A percentile compares a stretch with the other conserved stretches of the same genome.
These are phyloP conservation scores for Spilosoma lubricipeda DNA, from an alignment of 2,888 invertebrate species.

Conservation along the genomic window DNA sequence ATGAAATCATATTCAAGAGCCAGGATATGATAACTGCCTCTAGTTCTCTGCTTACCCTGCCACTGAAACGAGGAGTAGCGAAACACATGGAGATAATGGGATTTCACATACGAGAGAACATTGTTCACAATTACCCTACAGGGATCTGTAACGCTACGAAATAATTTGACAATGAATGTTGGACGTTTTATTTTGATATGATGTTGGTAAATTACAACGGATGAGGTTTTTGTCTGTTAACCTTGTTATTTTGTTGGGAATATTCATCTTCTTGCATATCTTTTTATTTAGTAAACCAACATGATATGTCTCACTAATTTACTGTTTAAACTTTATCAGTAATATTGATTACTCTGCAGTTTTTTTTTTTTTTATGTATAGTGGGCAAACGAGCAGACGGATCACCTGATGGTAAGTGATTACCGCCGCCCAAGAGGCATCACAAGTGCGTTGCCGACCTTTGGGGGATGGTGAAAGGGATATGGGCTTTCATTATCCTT, in stretches of 20 bases:
- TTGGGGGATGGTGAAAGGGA: no score
- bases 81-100: constrained; percentile 45
- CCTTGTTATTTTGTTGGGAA: background rate
- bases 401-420: no score
- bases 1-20: background rate
- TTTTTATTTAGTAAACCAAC: background rate
- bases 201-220: constrained; percentile 13
- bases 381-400: no score
- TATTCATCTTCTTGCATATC: background rate
- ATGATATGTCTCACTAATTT: background rate
- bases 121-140: constrained; percentile 50
- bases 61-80: constrained; percentile 18
- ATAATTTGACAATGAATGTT: constrained; percentile 44
- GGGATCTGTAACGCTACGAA: constrained; percentile 41
- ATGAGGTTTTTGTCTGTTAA: background rate
- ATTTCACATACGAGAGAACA: constrained; percentile 48
- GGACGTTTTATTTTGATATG: constrained; percentile 47
- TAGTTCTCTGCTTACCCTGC: background rate
- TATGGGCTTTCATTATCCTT: no score
- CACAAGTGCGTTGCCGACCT: no score
- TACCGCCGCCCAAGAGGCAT: no score
- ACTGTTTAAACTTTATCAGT: background rate
- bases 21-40: background rate
- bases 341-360: background rate
- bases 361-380: no score